Conservation (phyloP, 2,797 vertebrate species). For the Eutrigla gurnardus region DNA sequence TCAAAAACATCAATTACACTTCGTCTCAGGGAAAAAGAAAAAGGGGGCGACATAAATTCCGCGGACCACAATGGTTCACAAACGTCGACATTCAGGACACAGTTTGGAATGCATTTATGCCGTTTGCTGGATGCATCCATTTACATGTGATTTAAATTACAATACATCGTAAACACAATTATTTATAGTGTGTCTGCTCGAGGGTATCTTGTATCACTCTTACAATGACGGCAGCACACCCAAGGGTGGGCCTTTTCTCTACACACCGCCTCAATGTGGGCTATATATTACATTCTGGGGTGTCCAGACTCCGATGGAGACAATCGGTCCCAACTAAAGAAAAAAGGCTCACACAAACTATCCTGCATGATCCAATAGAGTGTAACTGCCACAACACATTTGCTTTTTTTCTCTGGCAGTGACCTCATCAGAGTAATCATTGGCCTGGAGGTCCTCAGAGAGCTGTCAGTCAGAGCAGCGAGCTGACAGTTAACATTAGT, state of each 20-base stretch:
- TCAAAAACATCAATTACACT: constrained; percentile 14
- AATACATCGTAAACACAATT: constrained; percentile 30
- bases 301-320: constrained; percentile 11
- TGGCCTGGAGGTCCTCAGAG: constrained; percentile 50
- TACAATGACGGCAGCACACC: constrained; percentile 18
- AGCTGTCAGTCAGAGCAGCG: constrained; percentile 54
- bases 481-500: constrained; percentile 66
- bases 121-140: constrained; percentile 18
- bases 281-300: neutral
- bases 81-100: constrained; percentile 22
- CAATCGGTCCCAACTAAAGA: neutral
- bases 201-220: constrained; percentile 23
- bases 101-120: constrained; percentile 28
- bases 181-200: constrained; percentile 42
- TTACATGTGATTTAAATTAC: constrained; percentile 45
- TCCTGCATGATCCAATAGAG: neutral
- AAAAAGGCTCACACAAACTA: neutral
- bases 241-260: constrained; percentile 37
- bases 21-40: constrained; percentile 10
- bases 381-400: constrained; percentile 35
- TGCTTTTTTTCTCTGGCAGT: constrained; percentile 24
- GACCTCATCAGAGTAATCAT: constrained; percentile 56
- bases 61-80: constrained; percentile 3
- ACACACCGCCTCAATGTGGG: neutral
- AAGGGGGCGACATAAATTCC: constrained; percentile 2